phyloP scores from a whole-genome alignment of 2,888 invertebrate genomes.

The Cordilura impudica region DNA sequence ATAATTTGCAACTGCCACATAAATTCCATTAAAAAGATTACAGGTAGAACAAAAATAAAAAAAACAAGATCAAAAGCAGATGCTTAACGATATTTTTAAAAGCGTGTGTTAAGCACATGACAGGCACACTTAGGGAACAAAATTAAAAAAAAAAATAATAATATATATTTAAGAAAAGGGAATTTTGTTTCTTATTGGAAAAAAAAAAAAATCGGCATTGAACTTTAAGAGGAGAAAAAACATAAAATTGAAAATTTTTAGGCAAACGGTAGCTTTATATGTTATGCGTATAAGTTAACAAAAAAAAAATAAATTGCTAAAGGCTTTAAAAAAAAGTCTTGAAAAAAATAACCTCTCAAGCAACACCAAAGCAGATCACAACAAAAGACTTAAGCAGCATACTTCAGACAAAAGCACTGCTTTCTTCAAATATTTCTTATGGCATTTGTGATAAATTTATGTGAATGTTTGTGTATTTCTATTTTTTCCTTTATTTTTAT shows the following conservation, averaged over 20 bases:
- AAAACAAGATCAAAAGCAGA: constrained; percentile 49
- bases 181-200: background rate
- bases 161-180: constrained; percentile 50
- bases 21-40: constrained; percentile 9
- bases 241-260: constrained; percentile 64
- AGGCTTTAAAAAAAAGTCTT: constrained; percentile 17
- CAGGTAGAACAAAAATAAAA: constrained; percentile 47
- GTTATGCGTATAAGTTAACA: constrained; percentile 14
- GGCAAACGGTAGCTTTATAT: constrained; percentile 66
- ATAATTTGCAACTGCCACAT: constrained; percentile 4
- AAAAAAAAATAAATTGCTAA: constrained; percentile 9
- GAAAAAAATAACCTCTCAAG: constrained; percentile 9
- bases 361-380: constrained; percentile 28
- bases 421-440: constrained; percentile 20
- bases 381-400: constrained; percentile 71
- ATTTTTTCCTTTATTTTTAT: constrained; percentile 3
- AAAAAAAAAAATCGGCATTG: constrained; percentile 71
- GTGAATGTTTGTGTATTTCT: constrained; percentile 9
- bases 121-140: constrained; percentile 67
- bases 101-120: constrained; percentile 74
- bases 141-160: constrained; percentile 32
- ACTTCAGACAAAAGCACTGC: constrained; percentile 56
- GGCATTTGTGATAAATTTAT: constrained; percentile 15
- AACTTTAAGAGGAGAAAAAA: constrained; percentile 68
- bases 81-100: constrained; percentile 49